Base-by-base conservation (phyloP, 2,888 invertebrate species). In the Syritta pipiens region DNA sequence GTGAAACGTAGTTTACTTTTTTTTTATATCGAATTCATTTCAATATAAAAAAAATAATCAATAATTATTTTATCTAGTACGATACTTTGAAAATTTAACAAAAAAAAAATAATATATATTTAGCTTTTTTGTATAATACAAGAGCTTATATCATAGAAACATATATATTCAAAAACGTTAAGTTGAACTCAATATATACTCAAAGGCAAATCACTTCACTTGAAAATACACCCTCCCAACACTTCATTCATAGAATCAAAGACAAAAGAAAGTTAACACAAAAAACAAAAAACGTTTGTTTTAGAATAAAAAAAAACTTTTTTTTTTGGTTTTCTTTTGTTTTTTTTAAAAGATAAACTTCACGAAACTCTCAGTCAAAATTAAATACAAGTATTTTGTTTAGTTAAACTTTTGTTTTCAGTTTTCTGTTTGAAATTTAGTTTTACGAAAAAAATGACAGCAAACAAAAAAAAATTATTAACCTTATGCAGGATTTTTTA, bases 91-190 rank as follows among this genome's bases (percentile, higher is more conserved):
- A 65, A 30, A 51, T 55, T 55, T 24, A n/a, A 55, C 12, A 19
- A 26, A 20, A 22, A 46, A 12, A 37, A 37, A 22, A 22, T 32
- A 49, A 53, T 12, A 19, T 46, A 44, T 55, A 40, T 59, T 65
- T 67, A 79, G 79, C 74, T 74, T 68, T 79, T 68, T 79, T 79
- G 74, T 74, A 79, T 74, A 49, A 74, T 74, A 79, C 67, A 63
- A 74, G 40, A 51, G 79, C 79, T 79, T 79, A 44, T 67, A 37
- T 71, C 53, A 67, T 74, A 74, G 67, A 65, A 19, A 32, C 6
- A 59, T 35, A 48, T 37, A 46, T 30, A 40, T n/a, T 20, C 24
- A 48, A 22, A 32, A 7, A 62, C 74, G 62, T 60, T 46, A 55
- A 67, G 59, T 71, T 69, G 24, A 69, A 51, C 24, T 57, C 32